Conservation (phyloP, 2,888 invertebrate species). For the Andrena haemorrhoa region DNA sequence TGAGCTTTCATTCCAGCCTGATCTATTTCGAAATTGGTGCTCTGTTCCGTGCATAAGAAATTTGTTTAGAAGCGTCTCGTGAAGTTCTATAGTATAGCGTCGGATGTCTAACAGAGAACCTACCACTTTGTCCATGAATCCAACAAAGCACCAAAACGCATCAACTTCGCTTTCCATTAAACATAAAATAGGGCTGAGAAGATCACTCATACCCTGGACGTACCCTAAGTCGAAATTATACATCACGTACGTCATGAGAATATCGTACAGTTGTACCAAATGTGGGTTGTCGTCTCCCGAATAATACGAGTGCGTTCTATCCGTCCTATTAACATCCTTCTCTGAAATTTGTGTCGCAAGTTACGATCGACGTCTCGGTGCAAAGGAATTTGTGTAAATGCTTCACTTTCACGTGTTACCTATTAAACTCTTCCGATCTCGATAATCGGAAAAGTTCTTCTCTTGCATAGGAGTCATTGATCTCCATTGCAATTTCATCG, state of each 20-base stretch:
- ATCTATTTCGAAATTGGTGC: slow-evolving; percentile 97
- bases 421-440: slow-evolving; percentile 96
- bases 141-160: slow-evolving; percentile 99
- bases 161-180: slow-evolving; percentile 97
- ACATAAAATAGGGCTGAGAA: slow-evolving; percentile 95
- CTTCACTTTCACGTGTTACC: slow-evolving; percentile 84
- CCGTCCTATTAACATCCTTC: slow-evolving; percentile 98
- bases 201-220: slow-evolving; percentile 99
- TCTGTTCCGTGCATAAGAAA: slow-evolving; percentile 85
- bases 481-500: slow-evolving; percentile 98
- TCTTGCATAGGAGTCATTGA: slow-evolving; percentile 95
- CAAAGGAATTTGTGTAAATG: background rate
- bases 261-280: slow-evolving; percentile 93
- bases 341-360: slow-evolving; percentile 85
- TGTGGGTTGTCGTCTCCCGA: slow-evolving; percentile 98
- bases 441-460: slow-evolving; percentile 93
- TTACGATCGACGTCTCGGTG: background rate
- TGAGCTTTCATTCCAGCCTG: slow-evolving; percentile 98
- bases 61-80: background rate
- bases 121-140: slow-evolving; percentile 98
- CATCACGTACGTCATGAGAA: slow-evolving; percentile 99
- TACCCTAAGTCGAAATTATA: slow-evolving; percentile 99
- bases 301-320: slow-evolving; percentile 95
- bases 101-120: slow-evolving; percentile 78
- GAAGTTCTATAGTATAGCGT: background rate